Conservation (phyloP, 2,113 vertebrate species). For the Spheniscus mendiculus region DNA sequence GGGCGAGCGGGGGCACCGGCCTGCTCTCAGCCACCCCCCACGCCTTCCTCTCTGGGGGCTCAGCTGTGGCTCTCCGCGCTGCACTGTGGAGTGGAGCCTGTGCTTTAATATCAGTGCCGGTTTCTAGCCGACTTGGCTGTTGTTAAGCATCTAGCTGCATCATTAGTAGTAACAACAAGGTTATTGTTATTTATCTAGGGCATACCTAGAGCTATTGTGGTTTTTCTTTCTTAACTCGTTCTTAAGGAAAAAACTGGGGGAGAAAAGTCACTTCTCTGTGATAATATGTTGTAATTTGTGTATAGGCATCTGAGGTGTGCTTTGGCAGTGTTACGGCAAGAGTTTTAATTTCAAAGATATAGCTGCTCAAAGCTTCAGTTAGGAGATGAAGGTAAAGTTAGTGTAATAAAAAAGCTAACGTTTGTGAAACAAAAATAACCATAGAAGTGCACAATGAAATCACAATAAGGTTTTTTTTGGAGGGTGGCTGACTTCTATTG, state of each 20-base stretch:
- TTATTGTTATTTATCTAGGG: neutral
- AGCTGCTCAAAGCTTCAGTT: neutral
- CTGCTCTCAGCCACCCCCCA: too few relatives aligned
- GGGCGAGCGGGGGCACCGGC: rapidly evolving
- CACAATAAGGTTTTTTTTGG: neutral
- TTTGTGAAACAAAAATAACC: neutral
- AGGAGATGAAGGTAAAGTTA: neutral
- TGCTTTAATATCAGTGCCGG: neutral
- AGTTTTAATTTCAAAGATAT: rapidly evolving
- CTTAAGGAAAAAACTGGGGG: neutral
- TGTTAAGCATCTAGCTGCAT: rapidly evolving
- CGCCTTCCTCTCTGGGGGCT: too few relatives aligned
- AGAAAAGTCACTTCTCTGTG: rapidly evolving
- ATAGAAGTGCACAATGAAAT: neutral
- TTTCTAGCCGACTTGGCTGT: neutral
- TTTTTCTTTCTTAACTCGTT: neutral
- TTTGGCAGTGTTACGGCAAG: rapidly evolving
- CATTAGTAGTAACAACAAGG: rapidly evolving
- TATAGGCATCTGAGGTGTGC: rapidly evolving
- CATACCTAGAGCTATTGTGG: neutral
- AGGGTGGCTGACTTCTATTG: neutral
- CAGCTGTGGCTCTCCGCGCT: neutral
- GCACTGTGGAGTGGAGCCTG: too few relatives aligned
- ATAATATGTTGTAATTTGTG: rapidly evolving
- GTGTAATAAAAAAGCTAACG: rapidly evolving